These are phyloP conservation scores for Amorpha juglandis DNA, from an alignment of 2,888 invertebrate genomes.

Conservation along the genomic window DNA sequence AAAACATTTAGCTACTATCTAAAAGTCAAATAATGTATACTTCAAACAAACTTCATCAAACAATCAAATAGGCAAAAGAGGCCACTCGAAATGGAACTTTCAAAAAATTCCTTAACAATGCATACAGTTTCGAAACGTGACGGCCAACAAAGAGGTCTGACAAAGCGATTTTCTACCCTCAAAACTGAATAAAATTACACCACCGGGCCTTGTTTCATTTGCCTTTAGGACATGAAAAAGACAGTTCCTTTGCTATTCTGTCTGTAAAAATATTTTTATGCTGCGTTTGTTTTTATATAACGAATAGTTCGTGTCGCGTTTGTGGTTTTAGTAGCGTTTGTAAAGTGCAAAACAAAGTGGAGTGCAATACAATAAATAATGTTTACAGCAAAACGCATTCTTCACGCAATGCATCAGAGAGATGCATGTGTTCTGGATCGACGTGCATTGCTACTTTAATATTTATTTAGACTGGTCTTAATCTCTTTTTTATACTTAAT, in stretches of 20 bases:
- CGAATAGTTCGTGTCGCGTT: no score
- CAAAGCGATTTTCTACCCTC: background rate
- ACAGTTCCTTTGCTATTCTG: background rate
- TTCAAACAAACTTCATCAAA: background rate
- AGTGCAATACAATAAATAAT: no score
- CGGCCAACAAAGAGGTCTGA: background rate
- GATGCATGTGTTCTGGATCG: no score
- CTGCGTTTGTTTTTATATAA: background rate
- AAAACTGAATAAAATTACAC: conserved; percentile 10
- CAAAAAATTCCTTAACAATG: conserved; percentile 9
- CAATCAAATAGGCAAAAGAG: background rate
- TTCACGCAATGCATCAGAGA: no score
- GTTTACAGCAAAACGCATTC: no score
- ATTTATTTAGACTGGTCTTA: no score
- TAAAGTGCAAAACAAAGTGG: no score
- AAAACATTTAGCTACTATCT: no score
- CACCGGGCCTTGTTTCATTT: background rate
- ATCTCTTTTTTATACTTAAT: no score
- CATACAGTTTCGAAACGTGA: background rate
- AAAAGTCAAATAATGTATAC: no score
- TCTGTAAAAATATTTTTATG: background rate
- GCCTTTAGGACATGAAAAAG: background rate
- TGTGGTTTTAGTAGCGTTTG: no score
- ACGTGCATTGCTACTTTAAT: no score
- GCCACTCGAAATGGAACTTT: background rate